Conservation (phyloP, 2,888 invertebrate genomes). For the Amblyjoppa fuscipennis region DNA sequence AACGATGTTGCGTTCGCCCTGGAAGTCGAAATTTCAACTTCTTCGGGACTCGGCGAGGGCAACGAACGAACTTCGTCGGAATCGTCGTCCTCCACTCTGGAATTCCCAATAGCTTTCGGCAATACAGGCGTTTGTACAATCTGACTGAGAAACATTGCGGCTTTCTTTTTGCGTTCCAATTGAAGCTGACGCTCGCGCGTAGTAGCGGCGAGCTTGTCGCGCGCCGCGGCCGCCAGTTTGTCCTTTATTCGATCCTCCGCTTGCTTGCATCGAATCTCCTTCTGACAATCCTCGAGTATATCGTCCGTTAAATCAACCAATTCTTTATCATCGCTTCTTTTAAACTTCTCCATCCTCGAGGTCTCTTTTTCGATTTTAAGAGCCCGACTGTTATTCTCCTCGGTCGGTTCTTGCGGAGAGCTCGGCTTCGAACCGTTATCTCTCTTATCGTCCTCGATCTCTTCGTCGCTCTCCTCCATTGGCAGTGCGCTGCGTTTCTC, state of each 20-base stretch:
- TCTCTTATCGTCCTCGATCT: conserved; percentile 78
- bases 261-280: conserved; percentile 77
- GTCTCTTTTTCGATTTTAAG: conserved; percentile 49
- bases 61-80: conserved; percentile 81
- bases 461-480: conserved; percentile 89
- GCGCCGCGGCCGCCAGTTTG: conserved; percentile 86
- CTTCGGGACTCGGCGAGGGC: conserved; percentile 78
- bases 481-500: conserved; percentile 90
- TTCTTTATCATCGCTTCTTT: conserved; percentile 82
- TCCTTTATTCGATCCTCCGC: conserved; percentile 88
- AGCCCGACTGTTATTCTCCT: conserved; percentile 71
- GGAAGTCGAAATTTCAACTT: conserved; percentile 73
- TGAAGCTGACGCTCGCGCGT: conserved; percentile 87
- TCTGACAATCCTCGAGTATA: conserved; percentile 82
- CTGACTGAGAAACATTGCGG: conserved; percentile 91
- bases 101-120: conserved; percentile 49
- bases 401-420: conserved; percentile 71
- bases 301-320: conserved; percentile 83
- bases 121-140: conserved; percentile 77
- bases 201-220: conserved; percentile 85
- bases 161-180: conserved; percentile 92
- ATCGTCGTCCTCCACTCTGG: conserved; percentile 74
- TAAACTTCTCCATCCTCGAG: conserved; percentile 71
- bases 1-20: conserved; percentile 74
- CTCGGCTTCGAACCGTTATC: conserved; percentile 76